Evolutionary conservation across 2,797 vertebrate genomes (phyloP), one percentile per base, ranked within the genome.

Genomic region (Taeniopygia guttata): DNA sequence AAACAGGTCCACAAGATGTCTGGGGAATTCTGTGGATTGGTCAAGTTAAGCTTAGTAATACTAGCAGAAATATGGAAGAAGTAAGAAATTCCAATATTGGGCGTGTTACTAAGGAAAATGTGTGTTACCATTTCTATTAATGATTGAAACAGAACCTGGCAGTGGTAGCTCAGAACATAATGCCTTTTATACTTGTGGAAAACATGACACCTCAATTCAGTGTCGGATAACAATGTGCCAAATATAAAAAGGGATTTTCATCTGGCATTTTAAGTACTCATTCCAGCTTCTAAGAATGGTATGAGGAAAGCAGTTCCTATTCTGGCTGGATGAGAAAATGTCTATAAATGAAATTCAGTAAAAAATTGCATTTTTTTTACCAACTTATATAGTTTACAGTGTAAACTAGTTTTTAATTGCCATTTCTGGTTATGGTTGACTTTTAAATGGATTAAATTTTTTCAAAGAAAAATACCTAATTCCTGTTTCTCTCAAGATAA

Each of bases 201-300:
- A 97, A 93, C 94, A 95, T 96, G 95, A 94, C 92, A 94, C 95
- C 64, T 89, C 88, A 89, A 87, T 97, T 87, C 91, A 96, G 95
- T 96, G 90, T 97, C 90, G 1, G 94, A 96, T 96, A 96, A 96
- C 95, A 95, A 95, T 94, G 82, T 96, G 86, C 96, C 94, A 96
- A 97, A 97, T 97, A 96, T 97, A 96, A 97, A 89, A 90, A 90
- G 82, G 81, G 95, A 85, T 97, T 97, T 95, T 96, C 84, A 78
- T 92, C 30, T 95, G 95, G 90, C 93, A 96, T 94, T 95, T 95
- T 92, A 94, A 95, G 93, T 90, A 85, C 91, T 85, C 83, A 58
- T 55, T 87, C 51, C 51, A 1, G 3, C 73, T 89, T 95, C 94
- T 93, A 87, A 93, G 92, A 87, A 92, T 85, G 91, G 89, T 90